These are phyloP conservation scores for Myoxocephalus aenaeus DNA, from an alignment of 2,797 vertebrate genomes.

Conservation along the genomic window DNA sequence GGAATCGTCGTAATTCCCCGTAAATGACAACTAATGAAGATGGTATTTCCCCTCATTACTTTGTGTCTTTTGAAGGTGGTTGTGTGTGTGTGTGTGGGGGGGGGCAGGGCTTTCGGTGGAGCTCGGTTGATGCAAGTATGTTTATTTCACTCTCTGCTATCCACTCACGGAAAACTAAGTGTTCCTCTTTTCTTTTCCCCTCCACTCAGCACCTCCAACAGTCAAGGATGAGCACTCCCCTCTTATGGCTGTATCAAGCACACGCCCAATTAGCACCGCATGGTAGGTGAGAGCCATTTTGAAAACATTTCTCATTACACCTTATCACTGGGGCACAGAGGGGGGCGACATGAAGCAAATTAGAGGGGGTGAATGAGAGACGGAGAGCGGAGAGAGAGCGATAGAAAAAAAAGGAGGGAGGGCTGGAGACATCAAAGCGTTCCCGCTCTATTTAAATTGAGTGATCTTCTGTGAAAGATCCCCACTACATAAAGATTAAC, in stretches of 20 bases:
- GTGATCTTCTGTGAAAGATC: constrained; percentile 80
- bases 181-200: neutral
- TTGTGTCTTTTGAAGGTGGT: constrained; percentile 52
- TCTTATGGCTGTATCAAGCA: constrained; percentile 39
- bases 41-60: constrained; percentile 64
- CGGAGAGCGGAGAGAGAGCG: constrained; percentile 15
- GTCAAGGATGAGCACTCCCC: constrained; percentile 44
- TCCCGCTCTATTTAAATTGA: constrained; percentile 77
- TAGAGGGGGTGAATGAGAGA: constrained; percentile 65
- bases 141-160: constrained; percentile 13
- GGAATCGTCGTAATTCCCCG: constrained; percentile 66
- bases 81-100: constrained; percentile 22
- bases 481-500: constrained; percentile 80
- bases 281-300: constrained; percentile 71
- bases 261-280: constrained; percentile 62
- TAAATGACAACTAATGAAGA: constrained; percentile 82
- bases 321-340: constrained; percentile 74
- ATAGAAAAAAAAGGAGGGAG: constrained; percentile 33
- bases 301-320: constrained; percentile 82
- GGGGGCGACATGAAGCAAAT: constrained; percentile 73
- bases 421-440: constrained; percentile 79
- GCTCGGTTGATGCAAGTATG: constrained; percentile 37
- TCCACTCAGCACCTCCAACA: constrained; percentile 35
- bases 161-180: constrained; percentile 6
- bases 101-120: constrained; percentile 30